Percentiles rank a stretch among this genome's conserved stretches.
Conservation (phyloP, 2,797 vertebrate genomes). For the Rhinophrynus dorsalis region DNA sequence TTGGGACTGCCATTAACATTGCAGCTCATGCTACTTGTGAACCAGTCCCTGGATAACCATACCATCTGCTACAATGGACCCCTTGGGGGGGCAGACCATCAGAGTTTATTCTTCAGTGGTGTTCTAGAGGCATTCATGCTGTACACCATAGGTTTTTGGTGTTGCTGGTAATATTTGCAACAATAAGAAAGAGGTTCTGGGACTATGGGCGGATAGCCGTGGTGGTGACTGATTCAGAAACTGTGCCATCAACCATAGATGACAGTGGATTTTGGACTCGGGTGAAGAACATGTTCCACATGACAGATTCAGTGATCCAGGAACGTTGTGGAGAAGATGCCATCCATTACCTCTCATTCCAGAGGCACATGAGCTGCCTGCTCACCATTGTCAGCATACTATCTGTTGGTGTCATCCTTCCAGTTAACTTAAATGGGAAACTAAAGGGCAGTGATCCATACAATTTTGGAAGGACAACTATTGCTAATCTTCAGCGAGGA, state of each 20-base stretch:
- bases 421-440: conserved; percentile 87
- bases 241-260: no score
- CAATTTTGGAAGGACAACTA: conserved; percentile 91
- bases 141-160: no score
- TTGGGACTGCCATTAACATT: no score
- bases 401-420: conserved; percentile 85
- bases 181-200: conserved; percentile 89
- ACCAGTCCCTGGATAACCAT: no score
- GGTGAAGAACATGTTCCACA: no score
- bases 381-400: conserved; percentile 74
- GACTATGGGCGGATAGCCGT: conserved; percentile 91
- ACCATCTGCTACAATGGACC: no score
- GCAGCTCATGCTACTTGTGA: no score
- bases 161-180: conserved; percentile 80
- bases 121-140: no score
- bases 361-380: conserved; percentile 85
- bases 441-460: conserved; percentile 79
- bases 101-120: no score
- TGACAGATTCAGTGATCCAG: conserved; percentile 83
- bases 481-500: conserved; percentile 88
- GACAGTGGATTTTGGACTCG: conserved; percentile 35
- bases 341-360: conserved; percentile 92
- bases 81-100: no score
- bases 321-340: conserved; percentile 89
- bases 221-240: no score